phyloP scores from a whole-genome alignment of 2,888 invertebrate species.

The Phortica magna region DNA sequence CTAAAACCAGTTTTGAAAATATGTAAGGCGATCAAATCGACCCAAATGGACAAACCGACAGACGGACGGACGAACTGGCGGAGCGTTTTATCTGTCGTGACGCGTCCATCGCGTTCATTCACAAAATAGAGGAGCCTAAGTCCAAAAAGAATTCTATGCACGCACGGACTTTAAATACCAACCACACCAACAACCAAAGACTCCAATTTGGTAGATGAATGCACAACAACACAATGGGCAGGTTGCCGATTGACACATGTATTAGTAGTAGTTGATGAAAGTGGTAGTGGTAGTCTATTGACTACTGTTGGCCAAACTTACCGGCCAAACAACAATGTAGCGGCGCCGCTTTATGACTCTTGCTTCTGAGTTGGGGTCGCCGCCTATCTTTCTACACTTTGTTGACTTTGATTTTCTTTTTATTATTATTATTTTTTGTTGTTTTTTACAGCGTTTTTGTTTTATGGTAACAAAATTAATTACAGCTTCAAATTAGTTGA shows the following conservation, averaged over 20 bases:
- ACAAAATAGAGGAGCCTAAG: conserved; percentile 15
- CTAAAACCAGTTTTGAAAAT: conserved; percentile 26
- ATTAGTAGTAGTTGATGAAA: neutral
- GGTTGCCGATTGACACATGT: neutral
- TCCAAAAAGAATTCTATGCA: neutral
- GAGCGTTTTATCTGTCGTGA: neutral
- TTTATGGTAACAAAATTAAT: conserved; percentile 75
- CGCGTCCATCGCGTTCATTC: conserved; percentile 9
- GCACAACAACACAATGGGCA: neutral
- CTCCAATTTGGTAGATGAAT: neutral
- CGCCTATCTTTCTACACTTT: conserved; percentile 46
- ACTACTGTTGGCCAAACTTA: conserved; percentile 70
- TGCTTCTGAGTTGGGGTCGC: conserved; percentile 10
- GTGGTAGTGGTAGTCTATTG: conserved; percentile 33
- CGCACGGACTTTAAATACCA: conserved; percentile 7
- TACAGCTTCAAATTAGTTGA: conserved; percentile 74
- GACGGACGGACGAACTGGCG: no score
- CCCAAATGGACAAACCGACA: no score
- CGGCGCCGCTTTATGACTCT: conserved; percentile 51
- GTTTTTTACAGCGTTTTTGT: conserved; percentile 56
- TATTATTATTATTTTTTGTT: conserved; percentile 40
- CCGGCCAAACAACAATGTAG: conserved; percentile 70
- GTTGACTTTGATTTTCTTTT: conserved; percentile 27
- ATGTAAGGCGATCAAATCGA: neutral
- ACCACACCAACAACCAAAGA: neutral